Percentiles rank a stretch among this genome's conserved stretches.
Conservation (phyloP, 2,797 vertebrate species). For the Paguma larvata region DNA sequence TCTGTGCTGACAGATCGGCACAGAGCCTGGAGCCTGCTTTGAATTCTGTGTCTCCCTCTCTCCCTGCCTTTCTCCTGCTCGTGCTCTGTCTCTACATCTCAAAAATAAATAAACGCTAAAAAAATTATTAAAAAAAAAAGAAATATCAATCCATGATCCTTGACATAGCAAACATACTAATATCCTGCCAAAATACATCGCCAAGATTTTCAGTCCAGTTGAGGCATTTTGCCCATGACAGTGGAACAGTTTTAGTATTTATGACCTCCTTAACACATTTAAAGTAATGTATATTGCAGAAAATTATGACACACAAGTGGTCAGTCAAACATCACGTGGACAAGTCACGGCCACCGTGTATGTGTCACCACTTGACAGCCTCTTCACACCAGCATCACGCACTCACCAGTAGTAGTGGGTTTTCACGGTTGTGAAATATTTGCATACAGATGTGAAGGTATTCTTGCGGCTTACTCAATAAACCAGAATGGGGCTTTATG, state of each 20-base stretch:
- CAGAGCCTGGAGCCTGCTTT: no score
- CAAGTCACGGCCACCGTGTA: background rate
- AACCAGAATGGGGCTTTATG: conserved; percentile 78
- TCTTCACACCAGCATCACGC: background rate
- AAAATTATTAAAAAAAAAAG: no score
- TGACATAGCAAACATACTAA: background rate
- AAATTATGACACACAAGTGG: conserved; percentile 47
- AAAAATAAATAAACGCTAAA: no score
- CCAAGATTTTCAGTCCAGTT: conserved; percentile 22
- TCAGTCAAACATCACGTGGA: background rate
- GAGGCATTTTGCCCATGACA: conserved; percentile 30
- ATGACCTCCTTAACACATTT: background rate
- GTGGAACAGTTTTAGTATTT: conserved; percentile 31
- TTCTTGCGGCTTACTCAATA: conserved; percentile 77
- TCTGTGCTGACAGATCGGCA: no score
- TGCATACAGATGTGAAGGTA: conserved; percentile 80
- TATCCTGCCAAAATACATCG: background rate
- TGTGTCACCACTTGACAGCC: background rate
- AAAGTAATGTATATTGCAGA: conserved; percentile 4
- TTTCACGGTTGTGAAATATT: conserved; percentile 72
- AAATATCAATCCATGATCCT: background rate
- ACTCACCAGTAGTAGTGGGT: background rate
- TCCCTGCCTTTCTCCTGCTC: no score
- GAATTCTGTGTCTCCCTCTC: no score
- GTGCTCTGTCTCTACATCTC: no score